Evolutionary conservation across 2,797 vertebrate genomes (phyloP).

Genomic region (Decapterus maruadsi): DNA sequence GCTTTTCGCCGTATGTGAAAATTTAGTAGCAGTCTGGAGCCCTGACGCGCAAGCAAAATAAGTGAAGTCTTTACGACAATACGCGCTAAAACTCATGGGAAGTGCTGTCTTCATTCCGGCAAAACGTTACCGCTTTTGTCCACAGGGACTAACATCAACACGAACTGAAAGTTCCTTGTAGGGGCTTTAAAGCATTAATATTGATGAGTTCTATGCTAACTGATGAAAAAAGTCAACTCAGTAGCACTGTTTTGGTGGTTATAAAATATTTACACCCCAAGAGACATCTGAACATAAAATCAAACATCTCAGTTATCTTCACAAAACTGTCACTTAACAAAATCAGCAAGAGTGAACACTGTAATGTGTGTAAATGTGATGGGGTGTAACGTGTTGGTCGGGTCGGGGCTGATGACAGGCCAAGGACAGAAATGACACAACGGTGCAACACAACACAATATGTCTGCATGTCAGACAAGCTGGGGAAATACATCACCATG

Average conservation of each 20-base stretch:
- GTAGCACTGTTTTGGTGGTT: neutral
- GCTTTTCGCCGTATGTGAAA: no score
- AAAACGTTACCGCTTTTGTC: no score
- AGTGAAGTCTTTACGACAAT: no score
- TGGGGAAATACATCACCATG: conserved; percentile 16
- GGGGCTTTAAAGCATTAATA: neutral
- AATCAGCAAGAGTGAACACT: neutral
- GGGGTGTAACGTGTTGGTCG: neutral
- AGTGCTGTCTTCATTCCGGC: no score
- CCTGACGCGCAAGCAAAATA: no score
- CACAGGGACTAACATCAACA: no score
- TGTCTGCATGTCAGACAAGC: conserved; percentile 23
- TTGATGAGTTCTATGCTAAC: neutral
- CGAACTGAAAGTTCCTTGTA: no score
- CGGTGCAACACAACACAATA: conserved; percentile 37
- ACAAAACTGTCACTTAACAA: neutral
- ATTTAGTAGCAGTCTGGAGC: no score
- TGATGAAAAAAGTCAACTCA: neutral
- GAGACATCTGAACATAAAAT: neutral
- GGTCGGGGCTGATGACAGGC: neutral
- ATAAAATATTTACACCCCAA: neutral
- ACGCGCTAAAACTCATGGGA: no score
- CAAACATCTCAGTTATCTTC: neutral
- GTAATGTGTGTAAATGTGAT: neutral
- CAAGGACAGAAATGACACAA: conserved; percentile 27